Base-by-base conservation (phyloP, 1,140 invertebrate genomes). In the Prorops nasuta region DNA sequence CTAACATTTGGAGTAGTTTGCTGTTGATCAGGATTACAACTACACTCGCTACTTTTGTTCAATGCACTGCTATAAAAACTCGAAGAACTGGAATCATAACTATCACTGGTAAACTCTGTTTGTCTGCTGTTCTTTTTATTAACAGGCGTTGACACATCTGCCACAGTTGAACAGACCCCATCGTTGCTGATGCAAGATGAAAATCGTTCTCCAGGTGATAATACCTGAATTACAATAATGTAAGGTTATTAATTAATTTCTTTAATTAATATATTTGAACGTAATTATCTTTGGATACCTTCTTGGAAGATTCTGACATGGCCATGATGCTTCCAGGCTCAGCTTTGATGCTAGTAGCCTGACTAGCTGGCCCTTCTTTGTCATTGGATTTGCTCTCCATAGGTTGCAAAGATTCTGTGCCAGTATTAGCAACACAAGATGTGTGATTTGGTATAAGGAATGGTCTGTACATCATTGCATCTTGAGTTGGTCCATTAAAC, bases 341-440 rank as follows among this genome's bases (percentile, higher is more conserved):
- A 0, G 79, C 84, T 61, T 85, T 85, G 1, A 84, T 73, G 14
- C 83, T 84, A 0, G 83, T 84, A 2, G 80, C 80, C 63, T 80
- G 81, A 18, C 81, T 83, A 0, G 78, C 72, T 9, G 83, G 74
- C 12, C 74, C 64, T 45, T 81, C 69, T 6, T 9, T 37, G 12
- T 60, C 55, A 2, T 14, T 31, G 35, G 34, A 50, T 28, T 60
- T 58, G 8, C 48, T 19, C 2, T 34, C 20, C 3, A 17, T 18
- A 12, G 17, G 12, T 10, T 54, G 36, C 18, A 34, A 41, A 17
- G 28, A 46, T 20, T 51, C 37, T 15, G 50, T 53, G 1, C 31
- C 2, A n/a, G 28, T 36, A 21, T 48, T 16, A 9, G 24, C 34
- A 12, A 18, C n/a, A 34, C 37, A 39, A 28, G 56, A 9, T 1